These are phyloP conservation scores for Ariolimax columbianus DNA, from an alignment of 2,888 invertebrate species.

Conservation along the genomic window DNA sequence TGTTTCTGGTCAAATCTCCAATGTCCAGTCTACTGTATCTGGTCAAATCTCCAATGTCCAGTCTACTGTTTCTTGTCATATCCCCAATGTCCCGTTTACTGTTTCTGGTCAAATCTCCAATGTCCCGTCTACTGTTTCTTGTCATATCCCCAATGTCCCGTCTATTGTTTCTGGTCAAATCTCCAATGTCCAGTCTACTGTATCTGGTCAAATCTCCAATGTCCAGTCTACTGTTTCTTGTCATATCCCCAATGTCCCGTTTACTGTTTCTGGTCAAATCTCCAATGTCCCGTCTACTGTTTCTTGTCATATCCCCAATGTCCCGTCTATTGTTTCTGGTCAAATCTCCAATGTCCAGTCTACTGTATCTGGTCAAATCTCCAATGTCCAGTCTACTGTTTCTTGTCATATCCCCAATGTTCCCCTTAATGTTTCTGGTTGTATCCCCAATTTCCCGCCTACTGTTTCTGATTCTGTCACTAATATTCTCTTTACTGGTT, in stretches of 20 bases:
- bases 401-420: not conserved
- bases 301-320: not conserved
- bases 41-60: not conserved
- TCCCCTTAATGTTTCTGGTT: not conserved
- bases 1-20: not conserved
- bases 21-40: not conserved
- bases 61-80: not conserved
- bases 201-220: not conserved
- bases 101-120: not conserved
- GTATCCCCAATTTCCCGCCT: not conserved
- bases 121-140: not conserved
- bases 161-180: not conserved
- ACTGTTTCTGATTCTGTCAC: not conserved
- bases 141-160: too few species aligned
- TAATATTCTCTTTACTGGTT: too few species aligned
- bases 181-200: not conserved
- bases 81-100: not conserved
- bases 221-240: not conserved
- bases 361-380: not conserved
- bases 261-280: not conserved
- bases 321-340: not conserved
- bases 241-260: not conserved
- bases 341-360: not conserved
- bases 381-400: not conserved
- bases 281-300: not conserved